phyloP scores from a whole-genome alignment of 2,888 invertebrate genomes.

The Cynaeus angustus region DNA sequence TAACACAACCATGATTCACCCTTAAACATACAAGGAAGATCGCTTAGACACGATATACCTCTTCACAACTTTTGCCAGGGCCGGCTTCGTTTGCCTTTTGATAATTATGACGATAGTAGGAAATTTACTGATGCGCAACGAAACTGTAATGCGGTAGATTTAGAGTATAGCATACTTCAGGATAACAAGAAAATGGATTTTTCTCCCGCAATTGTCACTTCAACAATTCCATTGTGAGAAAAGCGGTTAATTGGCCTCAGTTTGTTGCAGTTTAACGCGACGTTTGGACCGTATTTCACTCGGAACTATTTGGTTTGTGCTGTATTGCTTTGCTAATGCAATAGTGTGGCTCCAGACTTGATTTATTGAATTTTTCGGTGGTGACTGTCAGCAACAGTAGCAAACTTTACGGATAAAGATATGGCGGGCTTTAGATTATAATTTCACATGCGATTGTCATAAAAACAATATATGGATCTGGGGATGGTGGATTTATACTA shows the following conservation, averaged over 20 bases:
- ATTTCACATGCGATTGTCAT: conserved; percentile 31
- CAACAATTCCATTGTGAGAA: background rate
- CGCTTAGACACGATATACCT: conserved; percentile 50
- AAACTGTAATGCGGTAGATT: background rate
- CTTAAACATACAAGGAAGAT: conserved; percentile 61
- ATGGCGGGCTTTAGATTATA: conserved; percentile 24
- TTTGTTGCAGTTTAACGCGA: conserved; percentile 35
- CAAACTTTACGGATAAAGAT: conserved; percentile 27
- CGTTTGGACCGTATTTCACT: conserved; percentile 26
- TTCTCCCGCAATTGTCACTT: background rate
- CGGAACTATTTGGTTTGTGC: conserved; percentile 46
- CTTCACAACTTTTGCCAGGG: conserved; percentile 29
- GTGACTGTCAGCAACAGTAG: conserved; percentile 57
- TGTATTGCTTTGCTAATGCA: conserved; percentile 54
- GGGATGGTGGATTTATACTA: background rate
- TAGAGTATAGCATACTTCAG: too few species aligned
- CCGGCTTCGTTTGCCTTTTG: conserved; percentile 28
- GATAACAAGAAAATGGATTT: too few species aligned
- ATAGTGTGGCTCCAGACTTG: conserved; percentile 50
- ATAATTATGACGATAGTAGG: conserved; percentile 11
- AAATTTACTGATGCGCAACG: background rate
- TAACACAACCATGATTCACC: conserved; percentile 62
- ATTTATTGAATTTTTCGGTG: conserved; percentile 60
- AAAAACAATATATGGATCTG: conserved; percentile 1
- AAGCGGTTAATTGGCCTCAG: conserved; percentile 17